Base-by-base conservation (phyloP, 2,797 vertebrate species). In the Hemibagrus guttatus region DNA sequence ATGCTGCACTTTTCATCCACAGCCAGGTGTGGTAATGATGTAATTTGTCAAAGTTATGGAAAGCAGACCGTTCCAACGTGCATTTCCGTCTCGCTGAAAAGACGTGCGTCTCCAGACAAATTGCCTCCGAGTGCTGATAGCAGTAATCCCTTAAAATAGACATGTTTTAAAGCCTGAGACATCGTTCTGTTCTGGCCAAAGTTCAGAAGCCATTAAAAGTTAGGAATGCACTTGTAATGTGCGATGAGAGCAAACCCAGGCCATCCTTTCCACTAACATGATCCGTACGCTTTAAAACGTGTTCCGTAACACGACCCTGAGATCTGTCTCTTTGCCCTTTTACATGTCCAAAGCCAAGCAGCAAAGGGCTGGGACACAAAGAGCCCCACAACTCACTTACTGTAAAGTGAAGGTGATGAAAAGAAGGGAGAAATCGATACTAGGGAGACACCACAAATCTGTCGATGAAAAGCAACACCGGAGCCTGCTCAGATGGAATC, bases 121-220 rank as follows among this genome's bases (percentile, higher is more conserved):
- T 93, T 93, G 93, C 91, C 90, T 94, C 91, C 66, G 72, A 92
- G 88, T 89, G 89, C 91, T 89, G 92, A 94, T 94, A 93, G 91
- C 54, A 86, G 92, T 94, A 95, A 95, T 94, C 94, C 93, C 87
- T 89, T 91, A 91, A 93, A 93, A 93, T 89, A 92, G 91, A 92
- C 87, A 79, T 90, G 91, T 89, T 89, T 88, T 90, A 92, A 88
- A 87, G 84, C 86, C 86, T 78, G 87, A 87, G 84, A 87, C 90
- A 86, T 91, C 90, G 84, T 89, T 90, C 82, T 83, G 74, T 87
- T 85, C 86, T 88, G 84, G 39, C 8, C 84, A 11, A 85, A 92
- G 92, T 87, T 89, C 92, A 93, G 91, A 95, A 94, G 91, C 92
- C 91, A 95, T 95, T 95, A 94, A 94, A 94, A 95, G 93, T 95